Conservation (phyloP, 2,113 vertebrate species). For the Thamnaconus septentrionalis region DNA sequence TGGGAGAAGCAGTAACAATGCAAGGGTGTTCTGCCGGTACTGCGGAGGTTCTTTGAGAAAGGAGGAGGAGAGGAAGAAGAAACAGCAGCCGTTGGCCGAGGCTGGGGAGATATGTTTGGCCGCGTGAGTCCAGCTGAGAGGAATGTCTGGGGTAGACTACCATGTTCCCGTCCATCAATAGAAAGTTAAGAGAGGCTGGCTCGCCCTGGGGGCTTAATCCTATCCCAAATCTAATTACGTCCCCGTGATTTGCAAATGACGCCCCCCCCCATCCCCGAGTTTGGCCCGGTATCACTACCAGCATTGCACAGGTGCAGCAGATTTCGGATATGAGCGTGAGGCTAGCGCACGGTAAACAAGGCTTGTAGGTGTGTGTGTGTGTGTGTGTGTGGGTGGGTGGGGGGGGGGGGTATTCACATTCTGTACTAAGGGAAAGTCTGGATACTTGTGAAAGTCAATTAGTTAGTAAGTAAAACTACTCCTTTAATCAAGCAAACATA, state of each 20-base stretch:
- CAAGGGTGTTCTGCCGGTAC: no score
- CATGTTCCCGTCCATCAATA: constrained; percentile 56
- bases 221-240: constrained; percentile 70
- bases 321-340: constrained; percentile 36
- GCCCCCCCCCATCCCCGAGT: constrained; percentile 38
- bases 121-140: constrained; percentile 43
- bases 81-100: background rate
- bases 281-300: constrained; percentile 37
- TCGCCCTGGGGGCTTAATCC: constrained; percentile 47
- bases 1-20: no score
- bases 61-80: constrained; percentile 6
- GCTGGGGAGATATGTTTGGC: constrained; percentile 29
- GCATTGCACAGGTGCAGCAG: constrained; percentile 54
- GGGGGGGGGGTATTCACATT: no score
- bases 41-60: background rate
- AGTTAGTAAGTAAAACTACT: no score
- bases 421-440: no score
- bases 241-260: constrained; percentile 35
- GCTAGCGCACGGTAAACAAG: constrained; percentile 24
- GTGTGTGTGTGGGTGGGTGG: no score
- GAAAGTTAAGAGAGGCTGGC: constrained; percentile 46
- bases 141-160: constrained; percentile 54
- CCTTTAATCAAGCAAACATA: no score
- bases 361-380: no score
- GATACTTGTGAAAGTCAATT: no score